Evolutionary conservation across 1,140 invertebrate genomes (phyloP).

Genomic region (Ericerus pela): DNA sequence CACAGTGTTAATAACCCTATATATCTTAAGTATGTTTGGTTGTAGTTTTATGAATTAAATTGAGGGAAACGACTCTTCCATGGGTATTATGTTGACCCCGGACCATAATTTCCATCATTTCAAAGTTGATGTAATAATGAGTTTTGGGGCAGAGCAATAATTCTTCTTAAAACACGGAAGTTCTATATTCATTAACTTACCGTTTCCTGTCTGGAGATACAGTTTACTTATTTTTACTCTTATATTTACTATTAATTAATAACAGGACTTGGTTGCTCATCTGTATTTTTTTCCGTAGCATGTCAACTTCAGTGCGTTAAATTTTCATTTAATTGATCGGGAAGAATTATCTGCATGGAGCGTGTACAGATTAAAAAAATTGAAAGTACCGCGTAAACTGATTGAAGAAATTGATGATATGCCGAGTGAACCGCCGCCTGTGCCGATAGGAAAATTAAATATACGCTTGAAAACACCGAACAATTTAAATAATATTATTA

Average conservation of each 20-base stretch:
- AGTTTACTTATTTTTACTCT: not conserved
- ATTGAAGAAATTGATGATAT: slow-evolving; percentile 59
- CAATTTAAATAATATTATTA: slow-evolving; percentile 12
- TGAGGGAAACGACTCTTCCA: no score
- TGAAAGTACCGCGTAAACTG: slow-evolving; percentile 51
- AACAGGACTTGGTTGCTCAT: not conserved
- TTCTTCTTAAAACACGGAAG: no score
- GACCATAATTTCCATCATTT: no score
- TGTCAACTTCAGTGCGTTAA: slow-evolving; percentile 34
- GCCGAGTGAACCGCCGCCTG: slow-evolving; percentile 43
- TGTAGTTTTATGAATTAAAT: no score
- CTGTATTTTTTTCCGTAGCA: slow-evolving; percentile 20
- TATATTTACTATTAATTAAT: slow-evolving; percentile 7
- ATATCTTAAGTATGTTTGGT: no score
- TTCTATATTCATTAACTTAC: no score
- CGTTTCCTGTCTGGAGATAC: no score
- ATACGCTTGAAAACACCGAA: slow-evolving; percentile 14
- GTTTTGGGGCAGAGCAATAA: no score
- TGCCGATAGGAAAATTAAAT: slow-evolving; percentile 46
- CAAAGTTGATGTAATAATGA: no score
- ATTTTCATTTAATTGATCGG: slow-evolving; percentile 57
- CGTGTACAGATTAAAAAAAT: slow-evolving; percentile 58
- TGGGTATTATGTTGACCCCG: no score
- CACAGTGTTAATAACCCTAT: no score
- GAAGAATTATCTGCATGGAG: slow-evolving; percentile 59